Conservation (phyloP, 2,797 vertebrate genomes). For the Sorex maritimensis region DNA sequence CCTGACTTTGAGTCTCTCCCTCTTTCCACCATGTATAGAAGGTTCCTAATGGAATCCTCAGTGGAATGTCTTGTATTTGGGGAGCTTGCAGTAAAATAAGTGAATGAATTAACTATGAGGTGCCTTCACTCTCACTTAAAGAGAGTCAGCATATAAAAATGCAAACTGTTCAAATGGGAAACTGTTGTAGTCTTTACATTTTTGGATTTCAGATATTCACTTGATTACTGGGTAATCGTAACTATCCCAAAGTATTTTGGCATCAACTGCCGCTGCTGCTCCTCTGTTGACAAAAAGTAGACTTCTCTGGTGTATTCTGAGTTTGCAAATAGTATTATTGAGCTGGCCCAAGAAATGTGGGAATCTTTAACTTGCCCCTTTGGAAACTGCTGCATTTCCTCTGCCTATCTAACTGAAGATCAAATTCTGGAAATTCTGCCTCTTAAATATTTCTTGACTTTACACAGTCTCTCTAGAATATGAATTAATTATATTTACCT, state of each 20-base stretch:
- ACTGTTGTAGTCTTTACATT: background rate
- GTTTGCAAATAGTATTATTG: background rate
- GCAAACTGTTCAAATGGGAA: background rate
- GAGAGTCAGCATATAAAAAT: background rate
- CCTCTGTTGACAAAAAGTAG: too few species aligned
- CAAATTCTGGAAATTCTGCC: background rate
- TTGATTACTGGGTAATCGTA: background rate
- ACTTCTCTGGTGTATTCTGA: background rate
- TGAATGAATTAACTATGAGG: background rate
- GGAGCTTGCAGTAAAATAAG: background rate
- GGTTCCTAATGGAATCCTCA: background rate
- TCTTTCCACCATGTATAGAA: background rate
- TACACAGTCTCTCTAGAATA: background rate
- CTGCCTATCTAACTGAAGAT: background rate
- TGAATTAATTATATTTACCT: background rate
- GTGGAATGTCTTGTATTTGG: background rate
- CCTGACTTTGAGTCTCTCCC: background rate
- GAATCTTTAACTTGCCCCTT: background rate
- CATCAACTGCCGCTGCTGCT: background rate
- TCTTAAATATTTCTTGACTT: background rate
- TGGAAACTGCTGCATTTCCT: background rate
- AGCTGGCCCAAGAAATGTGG: background rate
- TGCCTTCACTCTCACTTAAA: background rate
- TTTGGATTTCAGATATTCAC: conserved; percentile 1
- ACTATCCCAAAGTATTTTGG: background rate